Base-by-base conservation (phyloP, 1,140 invertebrate genomes). In the Zaprionus tsacasi region DNA sequence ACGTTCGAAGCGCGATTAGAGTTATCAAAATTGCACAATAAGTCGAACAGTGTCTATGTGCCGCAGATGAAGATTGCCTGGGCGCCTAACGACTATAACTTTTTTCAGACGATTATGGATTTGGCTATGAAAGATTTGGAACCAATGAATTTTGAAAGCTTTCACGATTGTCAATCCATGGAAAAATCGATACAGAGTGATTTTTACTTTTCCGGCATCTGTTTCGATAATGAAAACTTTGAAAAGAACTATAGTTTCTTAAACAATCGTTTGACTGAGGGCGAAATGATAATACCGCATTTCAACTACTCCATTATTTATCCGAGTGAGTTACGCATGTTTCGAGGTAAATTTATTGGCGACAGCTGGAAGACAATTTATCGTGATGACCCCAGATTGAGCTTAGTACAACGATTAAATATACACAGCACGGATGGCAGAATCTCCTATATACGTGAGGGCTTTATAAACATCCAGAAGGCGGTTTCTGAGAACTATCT, bases 361-460 rank as follows among this genome's bases (percentile, higher is more conserved):
- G 52, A 68, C 54, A 87, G 76, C 25, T 91, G 87, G 87, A 78
- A 75, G 58, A 91, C 87, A 0, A 35, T 83, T 7, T 67, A 80
- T 33, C 21, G 48, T 2, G 33, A 79, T 15, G 82, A 91, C 75
- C 70, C 77, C 0, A 43, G 33, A 6, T 30, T 27, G 8, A 10
- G 10, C 4, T 33, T 70, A 0, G 15, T 70, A 0, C 3, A 17
- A 0, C 70, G 82, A 0, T 38, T 87, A 1, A 75, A 76, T 17
- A 63, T 66, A 6, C 52, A 40, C 1, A 36, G 45, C 35, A 15
- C 21, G 0, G 82, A 81, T 40, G 87, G 78, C 7, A 70, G 67
- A 33, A 56, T 78, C 8, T 25, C 56, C 7, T 91, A 91, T 25
- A 71, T 91, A 1, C 82, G 75, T 13, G 88, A 91, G 55, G 86